phyloP scores from a whole-genome alignment of 64 coral and sea anemone species.

The Stylophora pistillata region DNA sequence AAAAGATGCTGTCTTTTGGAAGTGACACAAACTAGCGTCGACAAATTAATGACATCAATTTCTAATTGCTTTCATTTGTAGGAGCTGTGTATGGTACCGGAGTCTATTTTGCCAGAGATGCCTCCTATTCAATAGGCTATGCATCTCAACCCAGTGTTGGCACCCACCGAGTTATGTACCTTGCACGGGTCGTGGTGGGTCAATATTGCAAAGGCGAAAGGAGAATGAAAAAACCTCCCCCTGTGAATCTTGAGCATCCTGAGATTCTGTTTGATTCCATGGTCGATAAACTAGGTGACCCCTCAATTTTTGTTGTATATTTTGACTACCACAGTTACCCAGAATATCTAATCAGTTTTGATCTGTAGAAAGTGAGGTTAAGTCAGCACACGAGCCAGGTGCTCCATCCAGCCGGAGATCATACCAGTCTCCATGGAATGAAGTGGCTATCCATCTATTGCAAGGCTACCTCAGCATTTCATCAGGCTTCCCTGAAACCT shows the following conservation, averaged over 20 bases:
- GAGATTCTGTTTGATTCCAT: constrained; percentile 35
- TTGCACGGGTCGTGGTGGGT: constrained; percentile 38
- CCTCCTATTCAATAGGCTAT: constrained; percentile 22
- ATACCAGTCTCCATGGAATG: too few species aligned
- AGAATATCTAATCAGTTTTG: constrained; percentile 44
- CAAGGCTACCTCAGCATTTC: too few species aligned
- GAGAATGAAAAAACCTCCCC: constrained; percentile 9
- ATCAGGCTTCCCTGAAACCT: too few species aligned
- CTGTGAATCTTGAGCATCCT: not conserved
- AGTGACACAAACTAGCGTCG: too few species aligned
- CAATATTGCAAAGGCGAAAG: not conserved
- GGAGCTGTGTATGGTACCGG: constrained; percentile 24
- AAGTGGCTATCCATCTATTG: too few species aligned
- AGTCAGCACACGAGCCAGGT: too few species aligned
- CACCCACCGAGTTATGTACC: constrained; percentile 3
- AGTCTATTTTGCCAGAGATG: constrained; percentile 54
- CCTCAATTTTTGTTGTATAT: constrained; percentile 37
- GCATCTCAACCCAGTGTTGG: not conserved
- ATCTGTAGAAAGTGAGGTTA: too few species aligned
- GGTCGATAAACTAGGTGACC: constrained; percentile 3
- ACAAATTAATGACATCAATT: not conserved
- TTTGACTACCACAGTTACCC: constrained; percentile 44
- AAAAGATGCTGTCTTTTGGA: too few species aligned
- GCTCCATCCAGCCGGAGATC: too few species aligned
- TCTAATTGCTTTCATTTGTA: not conserved